Percentiles rank a stretch among this genome's conserved stretches.
phyloP scores from a whole-genome alignment of 1,140 invertebrate genomes.

The Cheumatopsyche charites region DNA sequence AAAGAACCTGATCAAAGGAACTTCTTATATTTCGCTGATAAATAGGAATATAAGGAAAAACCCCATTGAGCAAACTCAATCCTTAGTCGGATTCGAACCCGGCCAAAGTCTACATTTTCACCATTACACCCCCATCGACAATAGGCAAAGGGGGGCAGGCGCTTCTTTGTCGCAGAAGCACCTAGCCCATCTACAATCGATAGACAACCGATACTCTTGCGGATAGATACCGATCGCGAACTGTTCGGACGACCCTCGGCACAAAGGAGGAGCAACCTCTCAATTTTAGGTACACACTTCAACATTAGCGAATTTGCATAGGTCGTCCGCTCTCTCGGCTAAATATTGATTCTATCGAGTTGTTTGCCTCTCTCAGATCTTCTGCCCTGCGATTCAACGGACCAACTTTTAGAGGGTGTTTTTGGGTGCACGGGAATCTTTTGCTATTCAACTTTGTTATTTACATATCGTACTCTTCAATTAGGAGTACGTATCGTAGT shows the following conservation, averaged over 20 bases:
- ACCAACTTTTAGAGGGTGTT: no score
- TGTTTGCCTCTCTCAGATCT: not conserved
- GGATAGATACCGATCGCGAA: not conserved
- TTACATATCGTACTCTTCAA: no score
- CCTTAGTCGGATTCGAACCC: no score
- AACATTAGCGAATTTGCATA: not conserved
- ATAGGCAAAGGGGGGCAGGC: no score
- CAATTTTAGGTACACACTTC: conserved; percentile 4
- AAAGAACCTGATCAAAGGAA: no score
- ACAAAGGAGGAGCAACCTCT: conserved; percentile 2
- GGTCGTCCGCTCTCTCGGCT: not conserved
- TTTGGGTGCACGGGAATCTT: not conserved
- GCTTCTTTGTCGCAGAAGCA: not conserved
- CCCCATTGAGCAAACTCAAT: no score
- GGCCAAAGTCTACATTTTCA: no score
- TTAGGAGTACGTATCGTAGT: no score
- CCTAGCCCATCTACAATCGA: not conserved
- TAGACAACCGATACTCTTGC: not conserved
- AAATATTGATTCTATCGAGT: conserved; percentile 4
- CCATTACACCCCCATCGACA: no score
- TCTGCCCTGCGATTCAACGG: not conserved
- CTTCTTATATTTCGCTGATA: no score
- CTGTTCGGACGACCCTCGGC: not conserved
- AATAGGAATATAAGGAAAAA: no score
- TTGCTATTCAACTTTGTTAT: no score